Evolutionary conservation across 35 echinoderm and acorn worm species (phyloP), one percentile per base, ranked within the genome.

Genomic region (Anneissia japonica): DNA sequence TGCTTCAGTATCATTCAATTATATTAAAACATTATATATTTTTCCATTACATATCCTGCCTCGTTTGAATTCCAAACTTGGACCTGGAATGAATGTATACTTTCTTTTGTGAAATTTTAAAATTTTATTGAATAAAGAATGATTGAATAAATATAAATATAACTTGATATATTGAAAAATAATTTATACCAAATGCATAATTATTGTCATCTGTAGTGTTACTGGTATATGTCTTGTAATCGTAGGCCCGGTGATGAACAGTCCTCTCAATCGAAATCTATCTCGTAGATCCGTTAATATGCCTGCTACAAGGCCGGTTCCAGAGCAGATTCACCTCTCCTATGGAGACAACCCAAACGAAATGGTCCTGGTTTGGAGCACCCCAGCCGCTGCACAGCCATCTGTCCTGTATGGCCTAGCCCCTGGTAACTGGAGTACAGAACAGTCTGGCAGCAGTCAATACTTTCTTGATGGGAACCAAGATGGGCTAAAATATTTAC

Each of bases 241-340:
- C 26, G 2, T 64, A 64, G 51, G 51, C 1, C 51, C 51, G 2
- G 51, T 64, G 7, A 16, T 64, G 51, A 64, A 64, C 19, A 64
- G 51, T 64, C 51, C 51, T 26, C 51, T 64, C 11, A 64, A 64
- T 23, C 11, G 19, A 64, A 64, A 23, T 19, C 7, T 1, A 64
- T n/a, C n/a, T n/a, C 51, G 51, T 23, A 9, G 51, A 23, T 64
- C 51, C 11, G 51, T 16, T 9, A 4, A 43, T 43, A 64, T 2
- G 19, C 7, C 2, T 19, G 21, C 21, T 26, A 64, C 21, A 64
- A 64, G 26, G 26, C 51, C 51, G 11, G 19, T 23, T 19, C 93
- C 93, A 64, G 93, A 96, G 77, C 93, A 96, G 46, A 96, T 96
- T 34, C 93, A 96, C 82, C 82, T 96, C 17, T 76, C 93, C 0